Conservation (phyloP, 2,797 vertebrate genomes). For the Coendou prehensilis region DNA sequence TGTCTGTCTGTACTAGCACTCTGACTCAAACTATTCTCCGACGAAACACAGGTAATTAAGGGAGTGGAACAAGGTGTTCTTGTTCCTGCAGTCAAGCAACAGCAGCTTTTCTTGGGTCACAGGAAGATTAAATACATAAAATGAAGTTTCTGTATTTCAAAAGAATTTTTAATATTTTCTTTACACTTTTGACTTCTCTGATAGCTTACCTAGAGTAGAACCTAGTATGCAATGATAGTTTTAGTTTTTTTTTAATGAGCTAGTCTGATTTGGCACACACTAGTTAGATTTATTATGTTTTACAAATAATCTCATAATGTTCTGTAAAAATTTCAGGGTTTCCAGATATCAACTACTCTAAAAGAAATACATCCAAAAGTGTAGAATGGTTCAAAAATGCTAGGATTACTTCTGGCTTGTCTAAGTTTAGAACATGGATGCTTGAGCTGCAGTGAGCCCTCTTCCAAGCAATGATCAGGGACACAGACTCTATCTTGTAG, state of each 20-base stretch:
- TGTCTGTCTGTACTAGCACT: neutral
- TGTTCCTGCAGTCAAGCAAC: neutral
- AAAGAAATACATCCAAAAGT: neutral
- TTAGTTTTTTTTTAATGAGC: constrained; percentile 48
- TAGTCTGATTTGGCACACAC: neutral
- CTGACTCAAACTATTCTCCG: neutral
- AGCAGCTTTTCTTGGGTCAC: neutral
- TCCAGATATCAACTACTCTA: neutral
- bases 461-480: neutral
- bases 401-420: neutral
- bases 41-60: neutral
- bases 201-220: neutral
- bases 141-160: constrained; percentile 3
- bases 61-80: neutral
- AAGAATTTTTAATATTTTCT: neutral
- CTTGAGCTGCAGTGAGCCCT: neutral
- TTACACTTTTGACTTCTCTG: neutral
- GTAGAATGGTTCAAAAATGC: neutral
- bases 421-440: neutral
- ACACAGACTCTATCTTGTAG: neutral
- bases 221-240: neutral
- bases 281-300: constrained; percentile 28
- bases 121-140: constrained; percentile 44
- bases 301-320: constrained; percentile 26
- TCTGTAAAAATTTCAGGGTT: neutral